Conservation (phyloP, 2,888 invertebrate genomes). For the Dicranocentrus wangi region DNA sequence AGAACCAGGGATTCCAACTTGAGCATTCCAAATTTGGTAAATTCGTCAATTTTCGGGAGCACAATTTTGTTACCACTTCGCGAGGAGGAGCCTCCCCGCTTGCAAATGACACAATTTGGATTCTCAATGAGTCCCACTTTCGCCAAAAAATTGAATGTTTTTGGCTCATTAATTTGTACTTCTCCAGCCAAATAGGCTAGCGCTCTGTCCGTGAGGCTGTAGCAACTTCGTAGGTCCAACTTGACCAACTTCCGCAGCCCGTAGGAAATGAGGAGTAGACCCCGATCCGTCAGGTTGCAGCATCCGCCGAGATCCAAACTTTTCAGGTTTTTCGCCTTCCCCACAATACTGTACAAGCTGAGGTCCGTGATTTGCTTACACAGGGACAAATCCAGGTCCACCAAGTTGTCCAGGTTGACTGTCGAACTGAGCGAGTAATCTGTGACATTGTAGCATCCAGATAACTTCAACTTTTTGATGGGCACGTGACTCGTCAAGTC, state of each 20-base stretch:
- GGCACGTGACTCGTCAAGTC: conserved; percentile 82
- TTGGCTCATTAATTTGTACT: conserved; percentile 58
- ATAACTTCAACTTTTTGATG: conserved; percentile 89
- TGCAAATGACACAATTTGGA: conserved; percentile 60
- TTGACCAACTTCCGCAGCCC: conserved; percentile 88
- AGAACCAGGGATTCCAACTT: conserved; percentile 88
- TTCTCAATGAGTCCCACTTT: conserved; percentile 65
- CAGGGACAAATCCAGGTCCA: conserved; percentile 88
- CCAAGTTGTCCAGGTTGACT: conserved; percentile 79
- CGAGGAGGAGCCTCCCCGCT: conserved; percentile 16
- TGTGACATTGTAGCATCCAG: conserved; percentile 94
- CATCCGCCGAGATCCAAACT: conserved; percentile 93
- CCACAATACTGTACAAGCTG: conserved; percentile 76
- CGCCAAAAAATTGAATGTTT: conserved; percentile 63
- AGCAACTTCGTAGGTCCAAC: conserved; percentile 92
- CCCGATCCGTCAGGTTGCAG: conserved; percentile 91
- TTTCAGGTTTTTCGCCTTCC: conserved; percentile 85
- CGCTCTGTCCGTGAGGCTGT: conserved; percentile 92
- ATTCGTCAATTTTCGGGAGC: conserved; percentile 64
- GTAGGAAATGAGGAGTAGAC: conserved; percentile 89
- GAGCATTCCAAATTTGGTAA: conserved; percentile 66
- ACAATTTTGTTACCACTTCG: conserved; percentile 29
- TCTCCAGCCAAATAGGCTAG: conserved; percentile 88
- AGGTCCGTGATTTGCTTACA: conserved; percentile 95
- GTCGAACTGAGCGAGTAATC: conserved; percentile 89